These are phyloP conservation scores for Dendronephthya gigantea DNA, from an alignment of 64 coral and sea anemone species.

Conservation along the genomic window DNA sequence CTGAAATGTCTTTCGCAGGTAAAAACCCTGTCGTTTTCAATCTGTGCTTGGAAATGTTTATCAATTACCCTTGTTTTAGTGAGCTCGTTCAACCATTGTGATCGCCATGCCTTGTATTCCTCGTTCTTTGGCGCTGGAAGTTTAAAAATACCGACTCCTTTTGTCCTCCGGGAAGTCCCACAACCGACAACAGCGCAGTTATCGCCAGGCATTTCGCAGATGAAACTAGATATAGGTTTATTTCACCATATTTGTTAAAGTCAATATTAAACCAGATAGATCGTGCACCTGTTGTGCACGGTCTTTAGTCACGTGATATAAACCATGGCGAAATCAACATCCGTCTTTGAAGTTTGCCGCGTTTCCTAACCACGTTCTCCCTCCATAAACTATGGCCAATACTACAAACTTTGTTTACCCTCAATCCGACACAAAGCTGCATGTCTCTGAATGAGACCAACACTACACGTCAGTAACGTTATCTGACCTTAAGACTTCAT, in stretches of 20 bases:
- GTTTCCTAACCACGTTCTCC: too few species aligned
- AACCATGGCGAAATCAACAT: background rate
- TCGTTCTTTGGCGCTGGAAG: constrained; percentile 51
- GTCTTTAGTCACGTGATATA: background rate
- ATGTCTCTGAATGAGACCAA: too few species aligned
- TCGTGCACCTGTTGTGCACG: background rate
- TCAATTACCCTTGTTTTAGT: constrained; percentile 46
- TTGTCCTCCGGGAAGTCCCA: constrained; percentile 36
- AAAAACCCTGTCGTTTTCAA: constrained; percentile 41
- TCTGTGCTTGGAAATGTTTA: constrained; percentile 36
- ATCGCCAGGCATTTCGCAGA: constrained; percentile 29
- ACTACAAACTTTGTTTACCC: too few species aligned
- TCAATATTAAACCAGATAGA: background rate
- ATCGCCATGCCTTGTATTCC: constrained; percentile 49
- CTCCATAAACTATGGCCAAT: too few species aligned
- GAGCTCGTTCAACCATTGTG: constrained; percentile 50
- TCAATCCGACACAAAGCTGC: too few species aligned
- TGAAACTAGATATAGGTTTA: background rate
- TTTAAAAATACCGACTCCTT: constrained; percentile 63
- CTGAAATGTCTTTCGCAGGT: constrained; percentile 50
- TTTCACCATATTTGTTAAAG: background rate
- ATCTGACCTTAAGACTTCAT: too few species aligned
- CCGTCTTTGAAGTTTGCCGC: background rate
- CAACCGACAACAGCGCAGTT: constrained; percentile 55
- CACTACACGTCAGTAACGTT: too few species aligned